Conservation (phyloP, 2,113 vertebrate species). For the Glaucomys volans region DNA sequence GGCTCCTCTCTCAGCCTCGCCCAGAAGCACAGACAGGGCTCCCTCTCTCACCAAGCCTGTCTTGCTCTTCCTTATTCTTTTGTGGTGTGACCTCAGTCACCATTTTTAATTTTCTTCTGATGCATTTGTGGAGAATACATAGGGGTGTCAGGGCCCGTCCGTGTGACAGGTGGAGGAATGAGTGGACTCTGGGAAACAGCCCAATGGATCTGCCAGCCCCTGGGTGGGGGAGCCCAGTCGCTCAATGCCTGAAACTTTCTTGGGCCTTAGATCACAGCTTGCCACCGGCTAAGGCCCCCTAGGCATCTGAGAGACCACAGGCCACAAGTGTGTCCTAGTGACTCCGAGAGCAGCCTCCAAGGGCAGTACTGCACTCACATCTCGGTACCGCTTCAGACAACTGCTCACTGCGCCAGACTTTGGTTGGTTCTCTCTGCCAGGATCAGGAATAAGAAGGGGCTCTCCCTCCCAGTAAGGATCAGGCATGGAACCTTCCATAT, state of each 20-base stretch:
- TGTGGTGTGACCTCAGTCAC: neutral
- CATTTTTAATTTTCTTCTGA: neutral
- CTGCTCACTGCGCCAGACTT: neutral
- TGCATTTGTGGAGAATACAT: neutral
- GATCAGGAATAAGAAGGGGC: neutral
- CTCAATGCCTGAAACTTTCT: neutral
- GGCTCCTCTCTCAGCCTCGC: neutral
- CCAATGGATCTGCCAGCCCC: neutral
- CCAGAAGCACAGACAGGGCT: neutral
- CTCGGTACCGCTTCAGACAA: neutral
- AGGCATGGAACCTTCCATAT: too few relatives aligned
- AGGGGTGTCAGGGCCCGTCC: neutral
- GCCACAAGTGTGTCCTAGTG: accelerated
- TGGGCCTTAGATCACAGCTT: accelerated
- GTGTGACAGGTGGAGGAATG: neutral
- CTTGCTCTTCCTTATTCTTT: neutral
- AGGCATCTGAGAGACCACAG: neutral
- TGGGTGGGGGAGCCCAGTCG: too few relatives aligned
- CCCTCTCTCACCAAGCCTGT: neutral
- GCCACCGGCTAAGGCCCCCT: accelerated
- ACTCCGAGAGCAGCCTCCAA: neutral
- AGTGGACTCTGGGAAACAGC: neutral
- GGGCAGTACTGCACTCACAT: neutral
- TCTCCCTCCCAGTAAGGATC: neutral
- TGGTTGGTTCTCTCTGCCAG: neutral